Percentiles rank a stretch among this genome's conserved stretches.
Conservation (phyloP, 2,113 vertebrate species). For the Paedocypris sp. region DNA sequence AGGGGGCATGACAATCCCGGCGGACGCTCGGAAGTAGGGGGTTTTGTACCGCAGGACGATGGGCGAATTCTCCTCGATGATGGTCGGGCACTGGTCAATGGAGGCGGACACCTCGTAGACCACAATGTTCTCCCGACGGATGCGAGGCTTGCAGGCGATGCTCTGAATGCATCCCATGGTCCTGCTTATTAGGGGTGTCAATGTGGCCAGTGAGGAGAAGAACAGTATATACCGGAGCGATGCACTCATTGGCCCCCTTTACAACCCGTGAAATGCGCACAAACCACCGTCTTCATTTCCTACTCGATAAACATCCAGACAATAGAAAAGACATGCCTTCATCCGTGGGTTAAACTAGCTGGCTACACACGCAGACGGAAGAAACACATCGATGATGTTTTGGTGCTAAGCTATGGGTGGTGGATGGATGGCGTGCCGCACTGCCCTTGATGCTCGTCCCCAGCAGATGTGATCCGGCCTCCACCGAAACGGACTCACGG, state of each 20-base stretch:
- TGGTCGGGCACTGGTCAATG: conserved; percentile 75
- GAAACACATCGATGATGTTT: neutral
- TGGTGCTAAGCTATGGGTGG: conserved; percentile 30
- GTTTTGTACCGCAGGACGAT: conserved; percentile 82
- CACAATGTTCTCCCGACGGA: conserved; percentile 76
- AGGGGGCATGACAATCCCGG: conserved; percentile 76
- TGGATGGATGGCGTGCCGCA: conserved; percentile 57
- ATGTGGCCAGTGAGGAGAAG: conserved; percentile 53
- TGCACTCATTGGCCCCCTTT: conserved; percentile 58
- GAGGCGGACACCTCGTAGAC: conserved; percentile 78
- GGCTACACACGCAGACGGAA: neutral
- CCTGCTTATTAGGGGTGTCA: conserved; percentile 52
- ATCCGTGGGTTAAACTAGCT: neutral
- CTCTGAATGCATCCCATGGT: conserved; percentile 79
- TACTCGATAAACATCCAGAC: conserved; percentile 16
- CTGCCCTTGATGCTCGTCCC: conserved; percentile 67
- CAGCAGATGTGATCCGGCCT: conserved; percentile 57
- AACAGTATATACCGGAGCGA: conserved; percentile 46
- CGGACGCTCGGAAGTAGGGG: conserved; percentile 79
- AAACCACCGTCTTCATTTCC: conserved; percentile 43
- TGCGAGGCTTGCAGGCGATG: conserved; percentile 76
- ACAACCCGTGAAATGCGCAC: conserved; percentile 47
- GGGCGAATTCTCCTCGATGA: conserved; percentile 79
- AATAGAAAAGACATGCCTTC: neutral
- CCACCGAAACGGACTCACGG: conserved; percentile 43